Base-by-base conservation (phyloP, 2,797 vertebrate species). In the Cynopterus sphinx region DNA sequence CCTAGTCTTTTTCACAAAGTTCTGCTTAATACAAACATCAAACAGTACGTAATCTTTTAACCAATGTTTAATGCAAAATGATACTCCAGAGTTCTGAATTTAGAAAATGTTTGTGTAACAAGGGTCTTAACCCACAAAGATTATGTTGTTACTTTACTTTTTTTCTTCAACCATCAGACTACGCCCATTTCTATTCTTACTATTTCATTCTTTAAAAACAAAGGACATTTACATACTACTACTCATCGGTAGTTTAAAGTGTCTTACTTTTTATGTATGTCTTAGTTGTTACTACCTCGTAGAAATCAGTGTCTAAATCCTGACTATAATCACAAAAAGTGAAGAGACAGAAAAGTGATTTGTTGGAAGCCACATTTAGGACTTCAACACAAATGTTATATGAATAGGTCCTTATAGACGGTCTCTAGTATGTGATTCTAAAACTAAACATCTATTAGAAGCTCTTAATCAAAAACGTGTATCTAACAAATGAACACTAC, bases 1-100 rank as follows among this genome's bases (percentile, higher is more conserved):
- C 7, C 65, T 46, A 59, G 2, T 9, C 46, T 68, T 85, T 88
- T 81, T 39, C 22, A 41, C 22, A 75, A 95, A 87, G 41, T 91
- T 94, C 74, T 91, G 57, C 61, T 83, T 89, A 94, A 91, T 79
- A 94, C 39, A 81, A 94, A 92, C 9, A 91, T 51, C n/a, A 57
- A 84, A 95, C 77, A 87, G 41, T 61, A 95, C 59, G 12, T 63
- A 92, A 22, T 28, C 41, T 92, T 96, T 87, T 57, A 90, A 90
- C 46, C 43, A 77, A 46, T 67, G n/a, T 36, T 61, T 68, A 83
- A 94, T 68, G 55, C 43, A 94, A 78, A 82, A 83, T 53, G 26
- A 61, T 39, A 83, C 53, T 75, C 46, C 21, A 71, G 57, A 92
- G 53, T 63, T 87, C 41, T 88, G 59, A 96, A 87, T 57, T 89